These are phyloP conservation scores for Hippocampus kuda DNA, from an alignment of 2,797 vertebrate genomes.

Conservation along the genomic window DNA sequence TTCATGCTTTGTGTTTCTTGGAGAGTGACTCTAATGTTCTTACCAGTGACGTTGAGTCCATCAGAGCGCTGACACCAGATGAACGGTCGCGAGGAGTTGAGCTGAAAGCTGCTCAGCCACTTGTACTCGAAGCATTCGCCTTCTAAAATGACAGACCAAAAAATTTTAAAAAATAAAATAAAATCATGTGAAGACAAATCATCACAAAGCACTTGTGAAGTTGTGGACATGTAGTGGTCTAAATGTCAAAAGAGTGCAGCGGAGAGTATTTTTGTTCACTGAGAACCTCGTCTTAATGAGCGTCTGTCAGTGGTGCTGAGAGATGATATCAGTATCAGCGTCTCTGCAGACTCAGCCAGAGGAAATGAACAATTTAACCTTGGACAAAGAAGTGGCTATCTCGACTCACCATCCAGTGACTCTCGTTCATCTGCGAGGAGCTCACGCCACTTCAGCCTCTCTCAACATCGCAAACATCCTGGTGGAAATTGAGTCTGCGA, in stretches of 20 bases:
- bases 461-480: not conserved
- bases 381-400: conserved; percentile 34
- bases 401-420: not conserved
- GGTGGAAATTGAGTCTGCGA: not conserved
- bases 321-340: conserved; percentile 53
- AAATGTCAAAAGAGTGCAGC: conserved; percentile 34
- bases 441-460: not conserved
- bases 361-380: conserved; percentile 53
- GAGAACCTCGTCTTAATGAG: conserved; percentile 53
- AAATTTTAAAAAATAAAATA: conserved; percentile 14
- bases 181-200: conserved; percentile 23
- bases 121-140: conserved; percentile 91
- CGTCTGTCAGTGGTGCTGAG: conserved; percentile 53
- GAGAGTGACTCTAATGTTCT: conserved; percentile 9
- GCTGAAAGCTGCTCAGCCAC: conserved; percentile 76
- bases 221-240: conserved; percentile 34
- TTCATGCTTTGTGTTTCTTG: not conserved
- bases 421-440: conserved; percentile 10
- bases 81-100: conserved; percentile 68
- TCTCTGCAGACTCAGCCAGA: conserved; percentile 33
- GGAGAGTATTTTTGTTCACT: conserved; percentile 47
- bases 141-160: conserved; percentile 53
- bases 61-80: conserved; percentile 93
- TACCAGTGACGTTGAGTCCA: conserved; percentile 91
- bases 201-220: conserved; percentile 47